A percentile compares a stretch with the other conserved stretches of the same genome.
Conservation (phyloP, 2,797 vertebrate species). For the Pseudochromis fuscus region DNA sequence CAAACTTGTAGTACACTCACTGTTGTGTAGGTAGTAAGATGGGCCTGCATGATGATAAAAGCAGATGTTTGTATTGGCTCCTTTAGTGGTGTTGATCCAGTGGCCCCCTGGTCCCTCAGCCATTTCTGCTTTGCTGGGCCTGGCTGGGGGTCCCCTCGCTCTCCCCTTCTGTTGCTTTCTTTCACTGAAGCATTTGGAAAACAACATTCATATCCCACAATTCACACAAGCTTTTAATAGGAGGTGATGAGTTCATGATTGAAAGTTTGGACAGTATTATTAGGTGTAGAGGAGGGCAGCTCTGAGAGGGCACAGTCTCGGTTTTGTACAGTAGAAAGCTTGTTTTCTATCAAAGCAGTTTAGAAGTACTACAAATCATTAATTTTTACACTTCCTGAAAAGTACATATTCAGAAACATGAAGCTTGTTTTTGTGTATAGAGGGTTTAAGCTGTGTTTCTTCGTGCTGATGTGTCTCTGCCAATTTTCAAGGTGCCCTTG, state of each 20-base stretch:
- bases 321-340: conserved; percentile 1
- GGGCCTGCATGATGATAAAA: conserved; percentile 75
- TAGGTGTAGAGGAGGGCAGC: conserved; percentile 20
- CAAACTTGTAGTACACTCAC: conserved; percentile 71
- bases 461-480: conserved; percentile 41
- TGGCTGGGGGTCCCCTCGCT: conserved; percentile 45
- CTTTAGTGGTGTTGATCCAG: conserved; percentile 57
- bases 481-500: conserved; percentile 78
- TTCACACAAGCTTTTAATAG: conserved; percentile 73
- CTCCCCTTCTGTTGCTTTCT: conserved; percentile 40
- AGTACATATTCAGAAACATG: conserved; percentile 20
- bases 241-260: conserved; percentile 62
- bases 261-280: conserved; percentile 55
- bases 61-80: conserved; percentile 81
- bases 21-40: conserved; percentile 62
- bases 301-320: conserved; percentile 11
- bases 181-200: conserved; percentile 62
- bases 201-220: conserved; percentile 60
- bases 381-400: conserved; percentile 17
- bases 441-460: conserved; percentile 47
- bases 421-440: conserved; percentile 26
- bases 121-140: conserved; percentile 60
- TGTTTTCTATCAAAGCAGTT: conserved; percentile 5
- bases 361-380: neutral
- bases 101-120: conserved; percentile 51